Conservation (phyloP, 1,140 invertebrate species). For the Drosophila jambulina region DNA sequence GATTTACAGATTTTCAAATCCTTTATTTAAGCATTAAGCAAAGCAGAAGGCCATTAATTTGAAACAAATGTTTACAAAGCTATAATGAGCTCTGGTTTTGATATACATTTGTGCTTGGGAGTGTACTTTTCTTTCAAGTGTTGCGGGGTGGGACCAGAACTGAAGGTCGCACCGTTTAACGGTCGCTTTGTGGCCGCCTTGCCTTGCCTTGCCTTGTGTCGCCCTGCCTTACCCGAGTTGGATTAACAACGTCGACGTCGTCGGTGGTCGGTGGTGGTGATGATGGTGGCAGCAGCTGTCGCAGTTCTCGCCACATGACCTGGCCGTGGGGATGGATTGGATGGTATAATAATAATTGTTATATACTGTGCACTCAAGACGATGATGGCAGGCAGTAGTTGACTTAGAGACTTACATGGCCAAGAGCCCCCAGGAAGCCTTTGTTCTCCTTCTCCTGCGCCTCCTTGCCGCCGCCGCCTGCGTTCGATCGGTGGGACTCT, state of each 20-base stretch:
- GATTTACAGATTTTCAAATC: background rate
- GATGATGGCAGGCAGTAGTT: slow-evolving; percentile 20
- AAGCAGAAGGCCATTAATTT: background rate
- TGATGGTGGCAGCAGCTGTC: slow-evolving; percentile 37
- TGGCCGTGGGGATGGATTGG: slow-evolving; percentile 32
- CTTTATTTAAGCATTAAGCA: background rate
- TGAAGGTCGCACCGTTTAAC: slow-evolving; percentile 73
- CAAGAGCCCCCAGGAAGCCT: slow-evolving; percentile 35
- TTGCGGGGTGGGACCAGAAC: background rate
- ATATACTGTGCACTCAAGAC: slow-evolving; percentile 39
- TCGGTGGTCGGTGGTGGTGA: slow-evolving; percentile 8
- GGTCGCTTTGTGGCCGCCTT: background rate
- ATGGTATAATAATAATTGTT: slow-evolving; percentile 46
- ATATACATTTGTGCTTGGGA: background rate
- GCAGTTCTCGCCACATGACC: slow-evolving; percentile 58
- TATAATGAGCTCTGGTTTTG: background rate
- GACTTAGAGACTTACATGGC: slow-evolving; percentile 50
- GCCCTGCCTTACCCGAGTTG: slow-evolving; percentile 40
- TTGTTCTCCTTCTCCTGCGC: slow-evolving; percentile 24
- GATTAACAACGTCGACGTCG: slow-evolving; percentile 40
- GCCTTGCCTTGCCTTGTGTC: background rate
- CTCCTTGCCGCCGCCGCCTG: slow-evolving; percentile 6
- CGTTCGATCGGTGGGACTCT: slow-evolving; percentile 48
- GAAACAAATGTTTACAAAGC: background rate
- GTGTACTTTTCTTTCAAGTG: slow-evolving; percentile 14